Percentiles rank a stretch among this genome's conserved stretches.
Evolutionary conservation across 2,113 vertebrate genomes (phyloP).

Genomic region (Labeo catla): DNA sequence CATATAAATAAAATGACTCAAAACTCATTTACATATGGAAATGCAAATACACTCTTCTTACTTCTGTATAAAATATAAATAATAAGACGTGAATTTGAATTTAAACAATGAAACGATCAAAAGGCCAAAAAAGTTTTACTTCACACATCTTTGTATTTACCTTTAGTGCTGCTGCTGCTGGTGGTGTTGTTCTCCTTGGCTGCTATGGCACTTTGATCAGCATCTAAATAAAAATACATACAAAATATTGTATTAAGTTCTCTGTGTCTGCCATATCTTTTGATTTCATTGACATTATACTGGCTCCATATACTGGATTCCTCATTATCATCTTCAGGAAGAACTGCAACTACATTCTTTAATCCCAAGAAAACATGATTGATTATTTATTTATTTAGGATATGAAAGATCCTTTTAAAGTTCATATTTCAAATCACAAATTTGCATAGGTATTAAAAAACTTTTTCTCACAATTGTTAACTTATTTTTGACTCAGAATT

Average conservation of each 20-base stretch:
- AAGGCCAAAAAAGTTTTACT: not conserved
- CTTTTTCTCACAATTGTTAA: no score
- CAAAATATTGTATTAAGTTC: not conserved
- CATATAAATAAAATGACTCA: not conserved
- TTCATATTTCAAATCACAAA: not conserved
- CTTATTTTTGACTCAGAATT: not conserved
- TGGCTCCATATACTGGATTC: not conserved
- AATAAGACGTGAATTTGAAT: not conserved
- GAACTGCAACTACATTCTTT: not conserved
- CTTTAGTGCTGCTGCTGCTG: constrained; percentile 46
- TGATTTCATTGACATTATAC: not conserved
- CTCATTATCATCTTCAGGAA: not conserved
- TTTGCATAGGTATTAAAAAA: not conserved
- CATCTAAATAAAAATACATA: constrained; percentile 22
- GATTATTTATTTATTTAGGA: not conserved
- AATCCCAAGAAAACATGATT: not conserved
- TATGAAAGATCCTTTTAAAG: not conserved
- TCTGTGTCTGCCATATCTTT: no score
- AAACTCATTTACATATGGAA: not conserved
- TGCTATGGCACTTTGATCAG: constrained; percentile 14
- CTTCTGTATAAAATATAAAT: not conserved
- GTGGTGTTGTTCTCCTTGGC: constrained; percentile 23
- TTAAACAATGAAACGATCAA: not conserved
- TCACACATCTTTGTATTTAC: constrained; percentile 27
- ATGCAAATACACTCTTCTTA: not conserved